Conservation (phyloP, 2,113 vertebrate species). For the Gadus macrocephalus region DNA sequence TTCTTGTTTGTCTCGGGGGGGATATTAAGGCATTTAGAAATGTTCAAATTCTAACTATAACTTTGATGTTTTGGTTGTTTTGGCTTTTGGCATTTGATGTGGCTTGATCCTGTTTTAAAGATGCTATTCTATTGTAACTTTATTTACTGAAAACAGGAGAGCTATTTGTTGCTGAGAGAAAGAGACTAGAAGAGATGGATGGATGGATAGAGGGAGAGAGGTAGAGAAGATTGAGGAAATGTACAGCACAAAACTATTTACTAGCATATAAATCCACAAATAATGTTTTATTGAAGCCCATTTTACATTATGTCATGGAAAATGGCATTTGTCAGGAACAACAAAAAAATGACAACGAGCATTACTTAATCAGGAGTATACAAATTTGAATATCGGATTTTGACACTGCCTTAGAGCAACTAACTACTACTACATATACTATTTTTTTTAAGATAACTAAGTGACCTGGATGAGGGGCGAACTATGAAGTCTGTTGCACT, state of each 20-base stretch:
- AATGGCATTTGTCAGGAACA: too few species aligned
- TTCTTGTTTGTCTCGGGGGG: constrained; percentile 15
- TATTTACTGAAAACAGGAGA: too few species aligned
- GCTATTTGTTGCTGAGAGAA: too few species aligned
- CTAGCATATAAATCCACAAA: too few species aligned
- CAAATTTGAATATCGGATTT: too few species aligned
- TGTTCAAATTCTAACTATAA: too few species aligned
- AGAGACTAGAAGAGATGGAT: too few species aligned
- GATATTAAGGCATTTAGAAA: too few species aligned
- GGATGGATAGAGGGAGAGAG: constrained; percentile 5
- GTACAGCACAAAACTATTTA: constrained; percentile 21
- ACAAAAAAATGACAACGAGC: too few species aligned
- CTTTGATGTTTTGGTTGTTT: constrained; percentile 6
- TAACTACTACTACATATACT: not conserved
- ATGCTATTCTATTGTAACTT: not conserved
- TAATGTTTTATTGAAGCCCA: too few species aligned
- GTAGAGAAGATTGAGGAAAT: constrained; percentile 9
- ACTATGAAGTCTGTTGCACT: not conserved
- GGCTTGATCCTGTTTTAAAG: constrained; percentile 30
- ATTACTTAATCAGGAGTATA: too few species aligned
- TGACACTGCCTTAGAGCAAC: not conserved
- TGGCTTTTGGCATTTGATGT: constrained; percentile 36
- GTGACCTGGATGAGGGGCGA: not conserved
- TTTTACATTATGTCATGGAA: too few species aligned
- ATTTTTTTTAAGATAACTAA: not conserved